A percentile compares a stretch with the other conserved stretches of the same genome.
phyloP scores from a whole-genome alignment of 2,797 vertebrate genomes.

The Enteromius unitaeniatus region DNA sequence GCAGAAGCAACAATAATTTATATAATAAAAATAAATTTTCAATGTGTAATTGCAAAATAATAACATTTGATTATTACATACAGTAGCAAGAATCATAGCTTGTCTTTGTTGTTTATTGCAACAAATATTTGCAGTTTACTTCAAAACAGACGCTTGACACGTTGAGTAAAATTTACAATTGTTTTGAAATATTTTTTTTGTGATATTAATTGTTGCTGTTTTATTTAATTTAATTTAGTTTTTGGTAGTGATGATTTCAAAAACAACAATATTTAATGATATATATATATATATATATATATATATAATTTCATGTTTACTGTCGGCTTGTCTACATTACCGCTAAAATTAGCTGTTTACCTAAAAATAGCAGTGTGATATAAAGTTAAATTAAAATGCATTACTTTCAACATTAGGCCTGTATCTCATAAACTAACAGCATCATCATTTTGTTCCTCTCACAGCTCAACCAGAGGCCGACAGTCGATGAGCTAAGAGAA shows the following conservation, averaged over 20 bases:
- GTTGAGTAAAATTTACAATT: neutral
- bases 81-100: too few relatives aligned
- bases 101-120: too few relatives aligned
- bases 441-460: conserved; percentile 50
- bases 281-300: too few relatives aligned
- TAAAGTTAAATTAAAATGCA: neutral
- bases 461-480: conserved; percentile 97
- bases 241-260: too few relatives aligned
- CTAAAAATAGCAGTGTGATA: neutral
- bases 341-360: neutral
- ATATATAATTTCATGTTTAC: neutral
- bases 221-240: too few relatives aligned
- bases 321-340: neutral
- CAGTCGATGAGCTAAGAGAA: conserved; percentile 96
- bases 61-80: too few relatives aligned
- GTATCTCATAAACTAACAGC: neutral
- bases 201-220: too few relatives aligned
- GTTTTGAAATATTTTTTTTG: neutral
- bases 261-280: too few relatives aligned
- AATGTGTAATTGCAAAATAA: too few relatives aligned
- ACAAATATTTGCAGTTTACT: too few relatives aligned
- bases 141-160: too few relatives aligned
- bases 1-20: neutral
- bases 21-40: too few relatives aligned
- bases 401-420: neutral